A percentile compares a stretch with the other conserved stretches of the same genome.
Evolutionary conservation across 2,888 invertebrate genomes (phyloP).

Genomic region (Pemphredon lugubris): DNA sequence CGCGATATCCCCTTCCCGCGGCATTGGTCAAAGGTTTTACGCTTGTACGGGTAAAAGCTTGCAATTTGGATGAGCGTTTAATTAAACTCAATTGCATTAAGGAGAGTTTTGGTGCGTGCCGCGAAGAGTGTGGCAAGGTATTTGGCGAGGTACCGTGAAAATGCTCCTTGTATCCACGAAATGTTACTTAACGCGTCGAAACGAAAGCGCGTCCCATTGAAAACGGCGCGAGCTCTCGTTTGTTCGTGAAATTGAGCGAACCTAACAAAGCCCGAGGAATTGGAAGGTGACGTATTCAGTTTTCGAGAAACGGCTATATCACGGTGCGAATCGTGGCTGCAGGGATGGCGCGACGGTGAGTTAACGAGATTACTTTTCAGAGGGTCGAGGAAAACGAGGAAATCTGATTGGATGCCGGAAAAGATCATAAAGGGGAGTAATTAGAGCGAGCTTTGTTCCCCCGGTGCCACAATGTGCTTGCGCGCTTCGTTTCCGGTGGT

Average conservation of each 20-base stretch:
- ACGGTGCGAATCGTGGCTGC: slow-evolving; percentile 15
- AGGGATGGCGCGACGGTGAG: slow-evolving; percentile 62
- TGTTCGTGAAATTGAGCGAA: background rate
- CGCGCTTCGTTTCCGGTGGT: slow-evolving; percentile 48
- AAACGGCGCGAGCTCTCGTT: too few relatives aligned
- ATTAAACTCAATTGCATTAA: too few relatives aligned
- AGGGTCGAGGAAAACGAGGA: slow-evolving; percentile 73
- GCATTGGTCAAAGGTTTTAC: too few relatives aligned
- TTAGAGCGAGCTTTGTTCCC: slow-evolving; percentile 76
- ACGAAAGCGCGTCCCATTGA: too few relatives aligned
- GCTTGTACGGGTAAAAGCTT: too few relatives aligned
- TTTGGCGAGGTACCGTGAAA: too few relatives aligned
- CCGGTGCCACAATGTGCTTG: slow-evolving; percentile 57
- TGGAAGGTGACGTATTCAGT: slow-evolving; percentile 2
- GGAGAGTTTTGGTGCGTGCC: too few relatives aligned
- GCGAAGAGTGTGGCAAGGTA: too few relatives aligned
- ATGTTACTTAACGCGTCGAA: too few relatives aligned
- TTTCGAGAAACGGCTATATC: slow-evolving; percentile 7
- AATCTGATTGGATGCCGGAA: slow-evolving; percentile 77
- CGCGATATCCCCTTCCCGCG: too few relatives aligned
- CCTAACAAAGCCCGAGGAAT: background rate
- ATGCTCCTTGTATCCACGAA: too few relatives aligned
- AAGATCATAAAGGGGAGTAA: slow-evolving; percentile 78
- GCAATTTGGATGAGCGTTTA: too few relatives aligned
- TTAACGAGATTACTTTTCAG: slow-evolving; percentile 75